phyloP scores from a whole-genome alignment of 2,888 invertebrate genomes.

The Anthoptus insignis region DNA sequence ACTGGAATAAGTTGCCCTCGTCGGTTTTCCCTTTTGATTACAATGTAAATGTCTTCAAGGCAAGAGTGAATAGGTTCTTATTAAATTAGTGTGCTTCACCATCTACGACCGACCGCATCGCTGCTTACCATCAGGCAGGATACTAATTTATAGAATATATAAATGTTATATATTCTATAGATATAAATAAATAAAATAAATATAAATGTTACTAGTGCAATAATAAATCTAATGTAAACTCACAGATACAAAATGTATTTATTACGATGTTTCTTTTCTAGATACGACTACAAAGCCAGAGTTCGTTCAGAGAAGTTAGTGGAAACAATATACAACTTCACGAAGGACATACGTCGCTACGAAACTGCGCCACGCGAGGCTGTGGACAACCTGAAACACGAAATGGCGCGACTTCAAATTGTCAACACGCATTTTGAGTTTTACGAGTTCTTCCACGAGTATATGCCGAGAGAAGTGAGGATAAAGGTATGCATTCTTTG shows the following conservation, averaged over 20 bases:
- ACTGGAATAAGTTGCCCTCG: too few relatives aligned
- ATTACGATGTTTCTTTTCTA: conserved; percentile 52
- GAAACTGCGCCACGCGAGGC: conserved; percentile 55
- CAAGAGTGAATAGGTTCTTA: conserved; percentile 72
- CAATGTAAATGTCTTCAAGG: too few relatives aligned
- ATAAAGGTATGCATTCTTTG: conserved; percentile 73
- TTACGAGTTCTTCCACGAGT: conserved; percentile 74
- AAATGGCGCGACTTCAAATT: conserved; percentile 70
- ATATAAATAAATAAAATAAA: too few relatives aligned
- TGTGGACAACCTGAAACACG: conserved; percentile 63
- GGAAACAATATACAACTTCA: conserved; percentile 65
- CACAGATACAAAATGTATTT: too few relatives aligned
- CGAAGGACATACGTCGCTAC: conserved; percentile 56
- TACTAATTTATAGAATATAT: too few relatives aligned
- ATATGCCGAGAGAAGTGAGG: conserved; percentile 74
- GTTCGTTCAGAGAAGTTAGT: conserved; percentile 74
- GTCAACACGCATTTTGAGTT: conserved; percentile 75
- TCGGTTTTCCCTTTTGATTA: too few relatives aligned
- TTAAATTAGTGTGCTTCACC: too few relatives aligned
- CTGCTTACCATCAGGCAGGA: too few relatives aligned
- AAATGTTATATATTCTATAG: too few relatives aligned
- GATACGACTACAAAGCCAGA: conserved; percentile 77
- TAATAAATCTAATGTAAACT: too few relatives aligned
- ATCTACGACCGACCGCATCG: too few relatives aligned
- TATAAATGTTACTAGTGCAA: too few relatives aligned